These are phyloP conservation scores for Pteruthius melanotis DNA, from an alignment of 2,113 vertebrate genomes.

Conservation along the genomic window DNA sequence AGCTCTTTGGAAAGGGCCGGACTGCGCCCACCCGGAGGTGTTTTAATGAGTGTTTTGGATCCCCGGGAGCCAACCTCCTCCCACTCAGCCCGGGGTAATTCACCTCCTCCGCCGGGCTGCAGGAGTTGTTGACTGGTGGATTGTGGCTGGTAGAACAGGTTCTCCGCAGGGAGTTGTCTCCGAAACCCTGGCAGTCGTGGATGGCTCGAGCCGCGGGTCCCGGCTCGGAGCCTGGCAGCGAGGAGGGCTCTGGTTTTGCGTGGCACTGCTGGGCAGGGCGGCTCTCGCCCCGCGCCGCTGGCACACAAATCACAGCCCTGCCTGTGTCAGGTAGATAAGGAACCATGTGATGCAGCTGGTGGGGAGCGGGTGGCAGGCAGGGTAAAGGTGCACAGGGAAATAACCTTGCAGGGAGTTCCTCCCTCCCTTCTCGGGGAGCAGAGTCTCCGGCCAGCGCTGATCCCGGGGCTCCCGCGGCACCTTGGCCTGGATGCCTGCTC, in stretches of 20 bases:
- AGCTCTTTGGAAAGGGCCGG: not conserved
- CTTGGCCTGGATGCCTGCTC: not conserved
- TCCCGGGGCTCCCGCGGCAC: fast-evolving
- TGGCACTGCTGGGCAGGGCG: slow-evolving; percentile 58
- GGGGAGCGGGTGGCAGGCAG: slow-evolving; percentile 60
- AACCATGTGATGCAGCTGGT: slow-evolving; percentile 78
- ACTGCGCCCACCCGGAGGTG: slow-evolving; percentile 35
- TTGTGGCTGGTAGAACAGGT: slow-evolving; percentile 74
- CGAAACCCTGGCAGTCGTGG: slow-evolving; percentile 50
- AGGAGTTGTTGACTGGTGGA: slow-evolving; percentile 54
- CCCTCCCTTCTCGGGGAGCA: not conserved
- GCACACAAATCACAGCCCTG: slow-evolving; percentile 62
- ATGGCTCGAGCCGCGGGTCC: not conserved
- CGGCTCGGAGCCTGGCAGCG: not conserved
- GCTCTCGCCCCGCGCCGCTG: slow-evolving; percentile 23
- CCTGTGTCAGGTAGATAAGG: slow-evolving; percentile 69
- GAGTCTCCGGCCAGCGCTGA: not conserved
- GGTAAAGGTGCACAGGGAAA: slow-evolving; percentile 81
- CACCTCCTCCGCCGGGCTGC: slow-evolving; percentile 14
- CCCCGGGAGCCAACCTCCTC: slow-evolving; percentile 47
- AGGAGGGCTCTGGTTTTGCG: not conserved
- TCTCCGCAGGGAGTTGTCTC: slow-evolving; percentile 71
- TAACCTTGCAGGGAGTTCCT: slow-evolving; percentile 41
- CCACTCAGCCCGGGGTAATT: slow-evolving; percentile 42
- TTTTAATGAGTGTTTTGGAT: slow-evolving; percentile 56